phyloP scores from a whole-genome alignment of 2,113 vertebrate species.

The Scomber scombrus region DNA sequence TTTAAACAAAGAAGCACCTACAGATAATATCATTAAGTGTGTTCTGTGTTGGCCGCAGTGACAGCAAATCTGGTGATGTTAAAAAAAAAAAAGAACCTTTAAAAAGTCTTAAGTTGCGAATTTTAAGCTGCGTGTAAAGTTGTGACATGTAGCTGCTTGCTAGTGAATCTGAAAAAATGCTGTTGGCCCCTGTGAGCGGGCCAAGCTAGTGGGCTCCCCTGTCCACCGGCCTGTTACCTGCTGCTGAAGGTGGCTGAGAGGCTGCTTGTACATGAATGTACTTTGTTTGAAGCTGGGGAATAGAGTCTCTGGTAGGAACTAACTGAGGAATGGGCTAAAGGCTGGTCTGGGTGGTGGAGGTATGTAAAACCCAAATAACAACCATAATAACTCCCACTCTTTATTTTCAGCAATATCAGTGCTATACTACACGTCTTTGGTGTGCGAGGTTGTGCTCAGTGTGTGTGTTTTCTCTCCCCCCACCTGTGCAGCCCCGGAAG shows the following conservation, averaged over 20 bases:
- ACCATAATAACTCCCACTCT: conserved; percentile 75
- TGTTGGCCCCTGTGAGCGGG: conserved; percentile 46
- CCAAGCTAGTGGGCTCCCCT: conserved; percentile 78
- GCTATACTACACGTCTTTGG: conserved; percentile 73
- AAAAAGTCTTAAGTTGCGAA: background rate
- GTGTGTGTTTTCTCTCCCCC: conserved; percentile 54
- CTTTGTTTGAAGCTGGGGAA: conserved; percentile 87
- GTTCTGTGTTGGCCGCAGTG: background rate
- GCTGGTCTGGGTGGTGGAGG: conserved; percentile 85
- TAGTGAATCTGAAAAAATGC: conserved; percentile 46
- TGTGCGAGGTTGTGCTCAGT: conserved; percentile 43
- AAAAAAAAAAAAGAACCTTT: conserved; percentile 1
- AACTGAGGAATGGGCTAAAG: conserved; percentile 86
- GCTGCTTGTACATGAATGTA: conserved; percentile 82
- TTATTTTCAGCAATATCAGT: conserved; percentile 80
- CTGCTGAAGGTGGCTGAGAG: conserved; percentile 79
- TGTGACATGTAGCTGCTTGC: conserved; percentile 55
- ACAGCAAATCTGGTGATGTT: conserved; percentile 13
- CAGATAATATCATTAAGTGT: background rate
- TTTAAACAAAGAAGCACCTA: conserved; percentile 5
- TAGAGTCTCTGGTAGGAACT: conserved; percentile 87
- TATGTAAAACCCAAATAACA: conserved; percentile 84
- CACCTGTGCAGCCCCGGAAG: conserved; percentile 83
- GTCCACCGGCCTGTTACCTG: conserved; percentile 70
- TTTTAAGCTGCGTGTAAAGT: conserved; percentile 27